These are phyloP conservation scores for Dromiciops gliroides DNA, from an alignment of 2,113 vertebrate species.

Conservation along the genomic window DNA sequence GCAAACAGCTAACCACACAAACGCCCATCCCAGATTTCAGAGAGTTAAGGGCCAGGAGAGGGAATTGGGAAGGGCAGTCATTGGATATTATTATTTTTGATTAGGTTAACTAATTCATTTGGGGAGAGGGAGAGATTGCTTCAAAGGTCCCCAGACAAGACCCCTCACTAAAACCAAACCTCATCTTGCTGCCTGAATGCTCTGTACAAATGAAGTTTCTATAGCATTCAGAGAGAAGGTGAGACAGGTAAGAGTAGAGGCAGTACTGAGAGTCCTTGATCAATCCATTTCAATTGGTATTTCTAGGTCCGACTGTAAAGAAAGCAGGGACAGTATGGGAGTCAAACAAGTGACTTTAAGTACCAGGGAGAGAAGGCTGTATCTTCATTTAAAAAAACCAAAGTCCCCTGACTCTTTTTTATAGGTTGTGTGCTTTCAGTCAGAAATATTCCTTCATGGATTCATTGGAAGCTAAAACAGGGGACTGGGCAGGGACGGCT, in stretches of 20 bases:
- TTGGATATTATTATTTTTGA: neutral
- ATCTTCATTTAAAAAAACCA: neutral
- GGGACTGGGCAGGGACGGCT: neutral
- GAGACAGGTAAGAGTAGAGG: slow-evolving; percentile 75
- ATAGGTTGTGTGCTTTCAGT: neutral
- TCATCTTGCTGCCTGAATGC: slow-evolving; percentile 84
- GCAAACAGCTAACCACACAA: slow-evolving; percentile 94
- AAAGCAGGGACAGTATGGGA: neutral
- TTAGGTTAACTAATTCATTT: slow-evolving; percentile 48
- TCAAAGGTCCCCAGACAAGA: slow-evolving; percentile 80
- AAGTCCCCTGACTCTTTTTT: neutral
- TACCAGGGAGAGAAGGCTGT: slow-evolving; percentile 3
- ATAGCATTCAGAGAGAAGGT: slow-evolving; percentile 84
- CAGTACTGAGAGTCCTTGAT: slow-evolving; percentile 81
- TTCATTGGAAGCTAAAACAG: neutral
- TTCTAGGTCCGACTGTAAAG: slow-evolving; percentile 19
- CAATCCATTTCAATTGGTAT: slow-evolving; percentile 54
- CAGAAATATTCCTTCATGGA: neutral
- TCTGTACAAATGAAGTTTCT: slow-evolving; percentile 57
- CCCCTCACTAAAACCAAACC: slow-evolving; percentile 74
- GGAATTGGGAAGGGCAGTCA: neutral
- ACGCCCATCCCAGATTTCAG: slow-evolving; percentile 91
- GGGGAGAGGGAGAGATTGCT: neutral
- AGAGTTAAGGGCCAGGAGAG: slow-evolving; percentile 68
- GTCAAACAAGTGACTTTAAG: neutral